These are phyloP conservation scores for Tenthredo mesomela DNA, from an alignment of 2,888 invertebrate genomes.

Conservation along the genomic window DNA sequence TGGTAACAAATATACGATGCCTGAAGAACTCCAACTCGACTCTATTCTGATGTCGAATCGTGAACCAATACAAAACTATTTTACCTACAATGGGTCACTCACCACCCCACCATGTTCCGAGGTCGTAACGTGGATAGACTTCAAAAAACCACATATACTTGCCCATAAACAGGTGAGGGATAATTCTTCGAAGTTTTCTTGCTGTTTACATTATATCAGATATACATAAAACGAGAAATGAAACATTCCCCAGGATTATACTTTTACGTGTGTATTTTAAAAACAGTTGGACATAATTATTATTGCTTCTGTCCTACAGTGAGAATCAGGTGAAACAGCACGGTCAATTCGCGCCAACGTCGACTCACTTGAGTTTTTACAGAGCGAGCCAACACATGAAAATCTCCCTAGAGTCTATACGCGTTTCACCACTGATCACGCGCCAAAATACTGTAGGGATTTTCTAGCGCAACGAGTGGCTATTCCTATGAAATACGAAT, in stretches of 20 bases:
- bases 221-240: not conserved
- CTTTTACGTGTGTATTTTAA: no score
- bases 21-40: conserved; percentile 79
- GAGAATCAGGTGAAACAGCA: no score
- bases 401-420: no score
- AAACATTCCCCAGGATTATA: not conserved
- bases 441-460: no score
- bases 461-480: no score
- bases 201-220: not conserved
- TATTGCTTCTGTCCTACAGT: no score
- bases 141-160: conserved; percentile 85
- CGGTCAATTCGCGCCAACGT: no score
- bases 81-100: conserved; percentile 91
- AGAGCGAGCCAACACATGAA: no score
- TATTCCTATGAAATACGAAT: no score
- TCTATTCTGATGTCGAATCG: conserved; percentile 76
- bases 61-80: conserved; percentile 83
- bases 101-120: conserved; percentile 94
- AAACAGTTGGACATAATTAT: not conserved
- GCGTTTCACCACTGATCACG: no score
- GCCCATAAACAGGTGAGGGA: conserved; percentile 83
- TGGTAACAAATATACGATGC: conserved; percentile 79
- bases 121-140: conserved; percentile 93
- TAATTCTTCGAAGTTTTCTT: not conserved
- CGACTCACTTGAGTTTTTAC: no score